A percentile compares a stretch with the other conserved stretches of the same genome.
phyloP scores from a whole-genome alignment of 2,888 invertebrate species.

The Limulus polyphemus region DNA sequence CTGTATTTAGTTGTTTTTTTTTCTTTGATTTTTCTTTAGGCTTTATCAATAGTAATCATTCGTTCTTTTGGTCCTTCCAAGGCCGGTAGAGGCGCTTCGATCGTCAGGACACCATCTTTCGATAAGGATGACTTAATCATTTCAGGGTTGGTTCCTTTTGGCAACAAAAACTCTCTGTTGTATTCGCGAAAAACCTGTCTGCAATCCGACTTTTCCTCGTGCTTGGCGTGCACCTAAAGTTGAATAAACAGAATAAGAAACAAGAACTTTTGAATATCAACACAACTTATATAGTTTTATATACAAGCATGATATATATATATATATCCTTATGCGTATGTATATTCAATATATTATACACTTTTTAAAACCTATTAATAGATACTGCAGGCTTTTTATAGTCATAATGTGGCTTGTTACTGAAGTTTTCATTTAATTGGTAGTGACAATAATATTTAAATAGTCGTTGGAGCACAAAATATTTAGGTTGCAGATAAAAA shows the following conservation, averaged over 20 bases:
- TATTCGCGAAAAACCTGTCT: conserved; percentile 96
- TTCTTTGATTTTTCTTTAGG: conserved; percentile 3
- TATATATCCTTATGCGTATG: too few species aligned
- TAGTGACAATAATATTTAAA: too few species aligned
- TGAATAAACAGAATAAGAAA: conserved; percentile 1
- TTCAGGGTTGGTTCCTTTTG: conserved; percentile 93
- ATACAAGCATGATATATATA: too few species aligned
- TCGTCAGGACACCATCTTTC: conserved; percentile 90
- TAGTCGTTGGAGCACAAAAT: too few species aligned
- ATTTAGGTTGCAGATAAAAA: too few species aligned
- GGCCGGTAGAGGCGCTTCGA: conserved; percentile 89
- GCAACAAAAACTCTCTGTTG: conserved; percentile 91
- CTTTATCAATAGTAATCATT: conserved; percentile 57
- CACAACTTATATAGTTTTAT: too few species aligned
- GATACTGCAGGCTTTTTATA: too few species aligned
- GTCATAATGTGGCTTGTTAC: too few species aligned
- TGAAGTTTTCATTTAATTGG: too few species aligned
- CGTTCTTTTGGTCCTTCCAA: conserved; percentile 55
- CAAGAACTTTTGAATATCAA: background rate
- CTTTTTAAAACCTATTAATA: too few species aligned
- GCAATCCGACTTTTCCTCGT: conserved; percentile 93
- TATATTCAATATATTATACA: too few species aligned
- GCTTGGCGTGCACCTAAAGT: conserved; percentile 86
- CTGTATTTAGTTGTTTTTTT: background rate
- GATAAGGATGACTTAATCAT: conserved; percentile 88